These are phyloP conservation scores for Cheiracanthium punctorium DNA, from an alignment of 2,888 invertebrate genomes.

Conservation along the genomic window DNA sequence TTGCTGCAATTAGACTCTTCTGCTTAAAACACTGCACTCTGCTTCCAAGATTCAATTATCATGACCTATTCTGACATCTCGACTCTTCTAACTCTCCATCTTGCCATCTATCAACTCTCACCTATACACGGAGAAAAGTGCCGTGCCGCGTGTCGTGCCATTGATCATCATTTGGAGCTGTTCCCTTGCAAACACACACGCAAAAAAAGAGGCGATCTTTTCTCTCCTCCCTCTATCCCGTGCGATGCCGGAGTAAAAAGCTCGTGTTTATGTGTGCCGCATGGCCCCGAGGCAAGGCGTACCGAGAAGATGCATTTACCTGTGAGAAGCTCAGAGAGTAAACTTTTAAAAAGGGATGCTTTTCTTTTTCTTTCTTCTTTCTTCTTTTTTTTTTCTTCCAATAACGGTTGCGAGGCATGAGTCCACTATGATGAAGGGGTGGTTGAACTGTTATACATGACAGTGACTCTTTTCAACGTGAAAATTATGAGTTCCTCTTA, in stretches of 20 bases:
- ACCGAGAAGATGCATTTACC: background rate
- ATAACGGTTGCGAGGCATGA: background rate
- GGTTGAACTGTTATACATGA: background rate
- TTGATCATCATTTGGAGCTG: slow-evolving; percentile 29
- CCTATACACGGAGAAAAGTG: background rate
- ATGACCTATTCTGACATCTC: background rate
- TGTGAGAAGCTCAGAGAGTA: slow-evolving; percentile 5
- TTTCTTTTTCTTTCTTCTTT: too few relatives aligned
- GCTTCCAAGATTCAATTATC: background rate
- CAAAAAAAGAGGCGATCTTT: slow-evolving; percentile 8
- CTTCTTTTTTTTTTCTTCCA: too few relatives aligned
- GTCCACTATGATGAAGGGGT: background rate
- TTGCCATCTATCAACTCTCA: slow-evolving; percentile 15
- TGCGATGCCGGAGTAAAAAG: background rate
- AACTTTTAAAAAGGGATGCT: background rate
- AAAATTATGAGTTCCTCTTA: slow-evolving; percentile 1
- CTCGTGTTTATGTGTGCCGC: slow-evolving; percentile 14
- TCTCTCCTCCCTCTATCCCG: background rate
- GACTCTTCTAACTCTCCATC: background rate
- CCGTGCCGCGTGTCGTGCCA: slow-evolving; percentile 3
- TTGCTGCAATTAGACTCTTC: too few relatives aligned
- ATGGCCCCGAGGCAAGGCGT: slow-evolving; percentile 19
- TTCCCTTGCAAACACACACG: too few relatives aligned
- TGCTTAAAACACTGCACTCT: too few relatives aligned
- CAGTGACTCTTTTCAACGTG: background rate